phyloP scores from a whole-genome alignment of 2,113 vertebrate species.

The Herpetotheres cachinnans region DNA sequence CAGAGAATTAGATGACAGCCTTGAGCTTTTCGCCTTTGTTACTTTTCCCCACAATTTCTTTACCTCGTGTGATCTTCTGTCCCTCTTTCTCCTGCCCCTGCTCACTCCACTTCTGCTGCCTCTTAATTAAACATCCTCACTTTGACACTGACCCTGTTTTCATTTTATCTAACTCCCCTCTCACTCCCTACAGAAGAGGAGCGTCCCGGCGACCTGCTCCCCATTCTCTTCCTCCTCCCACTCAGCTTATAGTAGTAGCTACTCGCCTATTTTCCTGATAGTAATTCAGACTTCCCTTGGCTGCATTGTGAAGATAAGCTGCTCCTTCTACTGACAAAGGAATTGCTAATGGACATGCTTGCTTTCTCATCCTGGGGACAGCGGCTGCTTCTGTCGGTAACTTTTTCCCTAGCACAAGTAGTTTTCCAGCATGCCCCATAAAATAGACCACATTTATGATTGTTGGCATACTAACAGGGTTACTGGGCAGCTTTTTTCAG shows the following conservation, averaged over 20 bases:
- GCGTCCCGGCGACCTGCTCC: neutral
- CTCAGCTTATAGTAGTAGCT: neutral
- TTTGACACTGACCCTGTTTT: neutral
- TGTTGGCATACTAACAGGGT: conserved; percentile 3
- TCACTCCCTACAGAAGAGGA: neutral
- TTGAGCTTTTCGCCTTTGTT: neutral
- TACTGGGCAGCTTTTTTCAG: conserved; percentile 26
- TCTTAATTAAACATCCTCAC: neutral
- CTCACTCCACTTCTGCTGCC: neutral
- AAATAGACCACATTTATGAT: conserved; percentile 16
- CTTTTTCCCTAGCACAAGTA: neutral
- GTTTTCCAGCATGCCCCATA: neutral
- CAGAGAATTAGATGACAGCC: neutral
- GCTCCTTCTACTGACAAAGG: conserved; percentile 3
- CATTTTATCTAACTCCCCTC: neutral
- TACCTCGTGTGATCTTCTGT: neutral
- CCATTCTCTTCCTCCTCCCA: neutral
- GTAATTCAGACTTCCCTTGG: neutral
- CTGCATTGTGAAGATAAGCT: conserved; percentile 29
- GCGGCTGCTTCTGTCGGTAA: neutral
- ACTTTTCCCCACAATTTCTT: neutral
- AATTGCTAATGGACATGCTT: conserved; percentile 1
- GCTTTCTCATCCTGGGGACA: neutral
- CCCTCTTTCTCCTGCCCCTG: neutral
- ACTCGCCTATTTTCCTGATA: neutral